Evolutionary conservation across 2,888 invertebrate species (phyloP).

Genomic region (Xestoiulus laeticollis): DNA sequence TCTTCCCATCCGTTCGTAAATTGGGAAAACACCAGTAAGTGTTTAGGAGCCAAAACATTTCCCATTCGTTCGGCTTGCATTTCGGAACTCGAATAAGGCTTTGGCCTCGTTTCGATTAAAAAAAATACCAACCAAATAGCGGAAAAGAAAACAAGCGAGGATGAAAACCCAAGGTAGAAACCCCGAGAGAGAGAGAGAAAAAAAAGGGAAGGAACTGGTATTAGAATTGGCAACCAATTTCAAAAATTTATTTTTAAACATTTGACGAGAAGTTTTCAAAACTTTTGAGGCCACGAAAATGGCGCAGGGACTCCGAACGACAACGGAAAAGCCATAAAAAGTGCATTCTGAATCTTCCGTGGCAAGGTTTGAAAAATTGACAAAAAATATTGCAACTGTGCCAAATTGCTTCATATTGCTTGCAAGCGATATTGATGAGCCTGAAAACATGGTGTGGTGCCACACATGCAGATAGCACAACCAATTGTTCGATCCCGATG

Average conservation of each 20-base stretch:
- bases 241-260: constrained; percentile 9
- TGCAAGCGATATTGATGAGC: neutral
- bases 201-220: neutral
- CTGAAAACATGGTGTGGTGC: neutral
- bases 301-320: neutral
- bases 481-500: neutral
- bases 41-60: neutral
- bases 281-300: constrained; percentile 9
- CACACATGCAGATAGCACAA: neutral
- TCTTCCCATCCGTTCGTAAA: neutral
- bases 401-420: neutral
- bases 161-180: neutral
- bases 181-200: neutral
- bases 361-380: neutral
- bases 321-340: neutral
- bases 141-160: neutral
- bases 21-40: neutral
- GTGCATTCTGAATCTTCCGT: neutral
- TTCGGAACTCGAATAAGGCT: neutral
- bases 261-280: constrained; percentile 1
- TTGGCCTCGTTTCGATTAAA: neutral
- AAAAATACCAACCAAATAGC: neutral
- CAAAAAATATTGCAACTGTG: neutral
- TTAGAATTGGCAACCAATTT: constrained; percentile 1
- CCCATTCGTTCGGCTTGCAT: neutral